Evolutionary conservation across 2,797 vertebrate species (phyloP).

Genomic region (Rhynchonycteris naso): DNA sequence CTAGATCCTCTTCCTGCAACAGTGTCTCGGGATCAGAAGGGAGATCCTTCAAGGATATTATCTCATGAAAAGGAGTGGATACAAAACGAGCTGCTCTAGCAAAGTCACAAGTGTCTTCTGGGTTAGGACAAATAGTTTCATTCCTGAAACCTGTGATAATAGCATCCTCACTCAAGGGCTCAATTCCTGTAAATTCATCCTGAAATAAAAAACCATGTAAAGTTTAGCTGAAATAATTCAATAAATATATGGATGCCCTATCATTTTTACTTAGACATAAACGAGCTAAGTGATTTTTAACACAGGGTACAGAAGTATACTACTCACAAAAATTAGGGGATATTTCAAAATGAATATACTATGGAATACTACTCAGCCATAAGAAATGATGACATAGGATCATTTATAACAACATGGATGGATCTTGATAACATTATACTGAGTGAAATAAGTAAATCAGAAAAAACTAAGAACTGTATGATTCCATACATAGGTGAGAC

Average conservation of each 20-base stretch:
- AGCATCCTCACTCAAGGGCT: slow-evolving; percentile 88
- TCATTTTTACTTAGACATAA: neutral
- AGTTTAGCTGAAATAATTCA: slow-evolving; percentile 26
- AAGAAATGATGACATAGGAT: no score
- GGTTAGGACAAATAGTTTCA: slow-evolving; percentile 88
- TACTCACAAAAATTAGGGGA: no score
- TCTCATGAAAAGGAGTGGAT: slow-evolving; percentile 89
- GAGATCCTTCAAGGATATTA: slow-evolving; percentile 78
- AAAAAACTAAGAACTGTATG: no score
- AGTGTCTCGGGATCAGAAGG: slow-evolving; percentile 68
- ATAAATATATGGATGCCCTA: neutral
- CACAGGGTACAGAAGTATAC: neutral
- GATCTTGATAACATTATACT: no score
- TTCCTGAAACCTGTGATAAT: slow-evolving; percentile 88
- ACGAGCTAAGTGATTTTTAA: slow-evolving; percentile 26
- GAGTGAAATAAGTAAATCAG: no score
- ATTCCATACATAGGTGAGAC: no score
- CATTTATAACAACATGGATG: no score
- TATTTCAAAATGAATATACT: no score
- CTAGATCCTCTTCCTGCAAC: slow-evolving; percentile 77
- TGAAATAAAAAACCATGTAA: slow-evolving; percentile 64
- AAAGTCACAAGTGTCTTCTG: slow-evolving; percentile 91
- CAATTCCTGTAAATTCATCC: slow-evolving; percentile 86
- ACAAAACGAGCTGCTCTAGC: slow-evolving; percentile 87
- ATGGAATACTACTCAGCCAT: no score